Percentiles rank a stretch among this genome's conserved stretches.
Conservation (phyloP, 1,140 invertebrate species). For the Lucilia cuprina region DNA sequence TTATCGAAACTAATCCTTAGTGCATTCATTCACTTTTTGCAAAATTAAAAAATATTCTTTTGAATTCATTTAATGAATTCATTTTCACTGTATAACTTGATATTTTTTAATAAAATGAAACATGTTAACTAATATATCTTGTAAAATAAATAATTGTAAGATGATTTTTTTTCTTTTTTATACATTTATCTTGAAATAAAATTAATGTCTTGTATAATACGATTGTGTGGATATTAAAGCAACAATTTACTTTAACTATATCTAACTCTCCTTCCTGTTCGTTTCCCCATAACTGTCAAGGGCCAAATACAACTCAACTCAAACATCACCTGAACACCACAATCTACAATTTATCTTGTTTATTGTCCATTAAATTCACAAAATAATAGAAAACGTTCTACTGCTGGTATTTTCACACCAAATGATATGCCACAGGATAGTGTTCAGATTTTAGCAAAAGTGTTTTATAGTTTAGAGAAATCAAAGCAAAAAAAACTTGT, state of each 20-base stretch:
- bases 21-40: too few species aligned
- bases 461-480: too few species aligned
- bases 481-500: too few species aligned
- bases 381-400: not conserved
- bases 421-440: not conserved
- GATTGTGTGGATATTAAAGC: not conserved
- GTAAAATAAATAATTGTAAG: not conserved
- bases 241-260: not conserved
- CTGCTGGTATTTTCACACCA: too few species aligned
- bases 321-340: not conserved
- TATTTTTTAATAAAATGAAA: too few species aligned
- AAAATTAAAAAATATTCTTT: too few species aligned
- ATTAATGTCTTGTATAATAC: not conserved
- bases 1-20: too few species aligned
- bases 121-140: not conserved
- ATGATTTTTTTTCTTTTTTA: not conserved
- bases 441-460: not conserved
- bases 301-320: not conserved
- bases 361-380: constrained; percentile 6
- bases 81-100: too few species aligned
- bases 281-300: not conserved
- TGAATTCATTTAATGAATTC: too few species aligned
- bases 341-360: not conserved
- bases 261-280: too few species aligned
- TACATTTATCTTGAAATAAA: not conserved